Conservation (phyloP, 2,113 vertebrate species). For the Microcebus griseorufus region DNA sequence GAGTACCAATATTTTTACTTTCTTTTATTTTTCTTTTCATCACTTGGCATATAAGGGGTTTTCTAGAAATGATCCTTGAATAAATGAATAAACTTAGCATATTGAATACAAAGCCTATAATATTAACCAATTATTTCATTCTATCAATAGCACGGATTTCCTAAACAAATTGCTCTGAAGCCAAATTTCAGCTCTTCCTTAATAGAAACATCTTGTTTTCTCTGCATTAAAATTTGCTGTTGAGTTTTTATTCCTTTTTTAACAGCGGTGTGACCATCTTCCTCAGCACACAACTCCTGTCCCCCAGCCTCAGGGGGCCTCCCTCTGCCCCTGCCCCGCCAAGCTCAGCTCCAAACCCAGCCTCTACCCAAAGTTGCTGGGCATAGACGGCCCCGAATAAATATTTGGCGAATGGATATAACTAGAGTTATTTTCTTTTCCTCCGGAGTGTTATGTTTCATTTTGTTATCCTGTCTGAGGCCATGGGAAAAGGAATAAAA, state of each 20-base stretch:
- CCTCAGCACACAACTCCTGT: rapidly evolving
- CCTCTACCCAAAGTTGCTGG: rapidly evolving
- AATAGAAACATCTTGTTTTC: neutral
- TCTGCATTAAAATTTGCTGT: neutral
- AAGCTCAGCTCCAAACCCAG: rapidly evolving
- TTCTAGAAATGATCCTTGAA: neutral
- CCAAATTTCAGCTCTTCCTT: neutral
- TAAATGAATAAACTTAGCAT: neutral
- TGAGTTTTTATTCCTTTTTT: neutral
- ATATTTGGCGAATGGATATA: neutral
- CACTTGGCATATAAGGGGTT: neutral
- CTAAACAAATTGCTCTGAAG: neutral
- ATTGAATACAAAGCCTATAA: neutral
- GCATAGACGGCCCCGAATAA: rapidly evolving
- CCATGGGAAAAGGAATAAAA: too few species aligned
- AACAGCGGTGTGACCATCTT: rapidly evolving
- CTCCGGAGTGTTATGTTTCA: neutral
- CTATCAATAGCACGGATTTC: neutral
- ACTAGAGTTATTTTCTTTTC: neutral
- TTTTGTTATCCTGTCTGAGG: neutral
- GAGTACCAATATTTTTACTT: neutral
- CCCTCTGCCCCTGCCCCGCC: neutral
- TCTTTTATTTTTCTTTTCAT: neutral
- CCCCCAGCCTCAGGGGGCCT: neutral
- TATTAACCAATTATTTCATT: neutral